Conservation (phyloP, 2,797 vertebrate species). For the Poeciliopsis gracilis region DNA sequence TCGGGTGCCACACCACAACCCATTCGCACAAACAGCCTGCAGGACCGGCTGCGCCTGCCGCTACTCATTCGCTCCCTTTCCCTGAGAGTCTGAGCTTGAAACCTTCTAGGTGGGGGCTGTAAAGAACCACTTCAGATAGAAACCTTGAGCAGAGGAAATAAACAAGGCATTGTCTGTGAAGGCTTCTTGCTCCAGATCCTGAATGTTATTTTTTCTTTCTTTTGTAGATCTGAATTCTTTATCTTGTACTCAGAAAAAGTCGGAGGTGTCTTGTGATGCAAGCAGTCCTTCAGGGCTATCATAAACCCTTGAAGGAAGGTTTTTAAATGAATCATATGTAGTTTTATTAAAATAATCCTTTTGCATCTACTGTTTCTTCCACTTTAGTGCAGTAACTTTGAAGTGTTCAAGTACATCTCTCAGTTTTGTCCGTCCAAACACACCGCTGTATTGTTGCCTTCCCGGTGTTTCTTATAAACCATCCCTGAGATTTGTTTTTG, state of each 20-base stretch:
- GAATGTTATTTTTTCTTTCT: constrained; percentile 42
- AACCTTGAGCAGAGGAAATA: constrained; percentile 66
- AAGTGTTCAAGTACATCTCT: constrained; percentile 31
- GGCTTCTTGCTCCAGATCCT: constrained; percentile 42
- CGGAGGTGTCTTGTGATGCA: constrained; percentile 42
- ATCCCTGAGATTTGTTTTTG: constrained; percentile 43
- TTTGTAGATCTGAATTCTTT: constrained; percentile 57
- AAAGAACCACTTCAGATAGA: constrained; percentile 72
- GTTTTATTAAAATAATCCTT: constrained; percentile 18
- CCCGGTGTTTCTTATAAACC: constrained; percentile 27
- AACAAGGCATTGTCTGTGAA: constrained; percentile 68
- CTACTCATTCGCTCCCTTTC: constrained; percentile 69
- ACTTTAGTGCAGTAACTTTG: constrained; percentile 30
- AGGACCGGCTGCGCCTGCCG: constrained; percentile 65
- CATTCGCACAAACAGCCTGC: constrained; percentile 71
- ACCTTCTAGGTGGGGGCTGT: constrained; percentile 60
- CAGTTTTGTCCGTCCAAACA: constrained; percentile 34
- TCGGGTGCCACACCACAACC: constrained; percentile 60
- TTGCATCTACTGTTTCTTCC: constrained; percentile 41
- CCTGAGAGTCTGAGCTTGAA: constrained; percentile 55
- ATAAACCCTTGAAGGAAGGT: constrained; percentile 21
- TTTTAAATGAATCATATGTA: constrained; percentile 45
- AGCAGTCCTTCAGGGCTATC: constrained; percentile 28
- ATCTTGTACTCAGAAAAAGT: constrained; percentile 32
- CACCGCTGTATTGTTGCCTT: constrained; percentile 25